These are phyloP conservation scores for Polyommatus icarus DNA, from an alignment of 2,888 invertebrate species.

Conservation along the genomic window DNA sequence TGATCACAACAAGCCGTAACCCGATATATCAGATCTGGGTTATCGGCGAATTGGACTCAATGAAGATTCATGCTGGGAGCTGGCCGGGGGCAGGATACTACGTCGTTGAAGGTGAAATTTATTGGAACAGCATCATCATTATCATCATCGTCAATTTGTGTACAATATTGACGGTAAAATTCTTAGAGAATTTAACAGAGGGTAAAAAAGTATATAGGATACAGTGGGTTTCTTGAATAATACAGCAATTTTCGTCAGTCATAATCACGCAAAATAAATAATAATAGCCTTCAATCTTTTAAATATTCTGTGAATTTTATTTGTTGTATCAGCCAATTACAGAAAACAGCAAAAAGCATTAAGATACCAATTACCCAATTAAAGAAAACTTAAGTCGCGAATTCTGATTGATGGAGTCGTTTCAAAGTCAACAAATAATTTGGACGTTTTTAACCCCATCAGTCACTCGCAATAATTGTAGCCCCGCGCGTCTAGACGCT, in stretches of 20 bases:
- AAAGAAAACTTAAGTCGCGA: not conserved
- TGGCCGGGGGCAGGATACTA: not conserved
- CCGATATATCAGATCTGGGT: slow-evolving; percentile 8
- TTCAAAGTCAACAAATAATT: slow-evolving; percentile 1
- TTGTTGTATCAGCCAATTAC: not conserved
- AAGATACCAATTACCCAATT: not conserved
- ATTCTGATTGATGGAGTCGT: not conserved
- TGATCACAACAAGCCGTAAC: slow-evolving; percentile 8
- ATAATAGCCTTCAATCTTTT: no score
- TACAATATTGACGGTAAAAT: no score
- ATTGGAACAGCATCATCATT: not conserved
- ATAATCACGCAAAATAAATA: no score
- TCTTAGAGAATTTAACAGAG: no score
- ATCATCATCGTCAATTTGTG: not conserved
- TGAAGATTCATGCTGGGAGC: slow-evolving; percentile 2
- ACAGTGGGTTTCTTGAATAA: no score
- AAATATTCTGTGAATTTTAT: not conserved
- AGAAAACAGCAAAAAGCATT: not conserved
- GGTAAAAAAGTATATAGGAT: no score
- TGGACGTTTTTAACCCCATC: not conserved
- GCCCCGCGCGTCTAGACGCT: not conserved
- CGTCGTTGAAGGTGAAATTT: not conserved
- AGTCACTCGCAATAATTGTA: not conserved
- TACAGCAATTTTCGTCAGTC: no score
- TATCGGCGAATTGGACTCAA: slow-evolving; percentile 25